Evolutionary conservation across 2,797 vertebrate genomes (phyloP).

Genomic region (Chiloscyllium punctatum): DNA sequence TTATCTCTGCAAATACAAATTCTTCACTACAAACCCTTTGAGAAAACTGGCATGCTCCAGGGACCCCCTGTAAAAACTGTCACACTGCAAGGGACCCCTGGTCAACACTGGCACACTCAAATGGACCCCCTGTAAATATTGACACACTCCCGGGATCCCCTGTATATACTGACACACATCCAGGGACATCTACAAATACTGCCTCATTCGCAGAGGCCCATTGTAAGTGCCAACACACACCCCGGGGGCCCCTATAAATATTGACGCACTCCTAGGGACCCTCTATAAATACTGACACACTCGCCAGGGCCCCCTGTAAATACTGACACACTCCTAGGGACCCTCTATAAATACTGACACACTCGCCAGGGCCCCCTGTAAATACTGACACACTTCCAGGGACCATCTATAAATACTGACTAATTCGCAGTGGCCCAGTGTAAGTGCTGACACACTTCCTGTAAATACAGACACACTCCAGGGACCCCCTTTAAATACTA

Average conservation of each 20-base stretch:
- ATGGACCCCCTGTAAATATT: background rate
- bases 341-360: background rate
- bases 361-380: background rate
- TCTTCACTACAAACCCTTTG: background rate
- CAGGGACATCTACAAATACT: background rate
- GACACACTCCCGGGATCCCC: background rate
- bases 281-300: background rate
- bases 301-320: background rate
- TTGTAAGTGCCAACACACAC: background rate
- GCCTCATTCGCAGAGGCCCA: background rate
- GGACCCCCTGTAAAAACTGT: background rate
- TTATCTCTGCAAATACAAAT: background rate
- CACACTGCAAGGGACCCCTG: background rate
- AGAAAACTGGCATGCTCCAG: background rate
- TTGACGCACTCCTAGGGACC: background rate
- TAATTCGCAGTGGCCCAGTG: background rate
- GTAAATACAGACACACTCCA: no score
- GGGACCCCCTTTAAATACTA: background rate
- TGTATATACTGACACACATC: background rate
- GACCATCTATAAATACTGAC: background rate
- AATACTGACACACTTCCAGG: background rate
- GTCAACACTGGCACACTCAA: background rate
- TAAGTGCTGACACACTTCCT: background rate
- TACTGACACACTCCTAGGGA: background rate
- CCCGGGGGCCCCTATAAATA: background rate